These are phyloP conservation scores for Erythrocebus patas DNA, from an alignment of 2,113 vertebrate genomes.

Conservation along the genomic window DNA sequence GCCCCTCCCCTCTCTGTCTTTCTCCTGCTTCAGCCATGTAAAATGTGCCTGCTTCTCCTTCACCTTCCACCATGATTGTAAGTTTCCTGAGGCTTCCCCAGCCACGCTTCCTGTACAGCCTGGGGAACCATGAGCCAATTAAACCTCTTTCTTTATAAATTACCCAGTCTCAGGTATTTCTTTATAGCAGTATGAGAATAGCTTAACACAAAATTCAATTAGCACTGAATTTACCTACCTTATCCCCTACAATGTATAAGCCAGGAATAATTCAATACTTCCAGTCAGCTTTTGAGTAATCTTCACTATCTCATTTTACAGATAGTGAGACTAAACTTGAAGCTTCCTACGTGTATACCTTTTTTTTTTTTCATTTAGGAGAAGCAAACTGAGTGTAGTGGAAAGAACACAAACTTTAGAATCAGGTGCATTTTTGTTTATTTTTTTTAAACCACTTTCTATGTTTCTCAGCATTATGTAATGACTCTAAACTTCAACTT, in stretches of 20 bases:
- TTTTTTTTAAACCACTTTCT: background rate
- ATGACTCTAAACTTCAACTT: background rate
- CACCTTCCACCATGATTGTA: too few species aligned
- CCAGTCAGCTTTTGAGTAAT: accelerated
- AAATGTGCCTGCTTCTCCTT: too few species aligned
- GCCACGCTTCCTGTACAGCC: too few species aligned
- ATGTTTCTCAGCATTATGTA: background rate
- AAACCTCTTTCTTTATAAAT: too few species aligned
- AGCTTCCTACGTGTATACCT: accelerated
- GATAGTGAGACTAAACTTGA: background rate
- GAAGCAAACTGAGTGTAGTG: too few species aligned
- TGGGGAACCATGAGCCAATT: too few species aligned
- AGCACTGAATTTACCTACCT: background rate
- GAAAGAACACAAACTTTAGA: background rate
- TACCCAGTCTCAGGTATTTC: too few species aligned
- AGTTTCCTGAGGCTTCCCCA: too few species aligned
- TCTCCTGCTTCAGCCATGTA: too few species aligned
- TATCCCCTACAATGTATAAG: accelerated
- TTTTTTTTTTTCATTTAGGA: background rate
- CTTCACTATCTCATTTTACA: background rate
- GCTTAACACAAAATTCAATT: too few species aligned
- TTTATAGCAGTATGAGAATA: too few species aligned
- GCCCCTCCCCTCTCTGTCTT: too few species aligned
- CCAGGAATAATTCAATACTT: accelerated
- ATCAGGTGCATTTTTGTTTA: background rate